Base-by-base conservation (phyloP, 2,797 vertebrate genomes). In the Amblyopsis hoosieri region DNA sequence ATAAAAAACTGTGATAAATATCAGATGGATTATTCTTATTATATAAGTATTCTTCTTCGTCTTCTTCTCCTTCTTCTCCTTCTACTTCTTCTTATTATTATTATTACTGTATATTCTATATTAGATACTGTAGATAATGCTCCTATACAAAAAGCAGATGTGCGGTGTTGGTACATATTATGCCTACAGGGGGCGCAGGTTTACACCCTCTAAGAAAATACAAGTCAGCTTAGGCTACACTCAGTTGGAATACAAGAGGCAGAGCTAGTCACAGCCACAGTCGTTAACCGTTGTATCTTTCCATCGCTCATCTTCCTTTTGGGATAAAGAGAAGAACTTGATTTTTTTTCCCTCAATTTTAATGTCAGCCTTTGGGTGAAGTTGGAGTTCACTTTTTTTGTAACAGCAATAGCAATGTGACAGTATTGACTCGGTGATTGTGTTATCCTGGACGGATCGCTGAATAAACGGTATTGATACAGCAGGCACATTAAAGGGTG, bases 341-440 rank as follows among this genome's bases (percentile, higher is more conserved):
- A 23, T 60, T 45, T 48, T 64, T 69, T 82, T 69, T 66, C 79
- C 85, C 53, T 46, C 57, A 45, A 10, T 69, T 67, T 19, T 42
- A 70, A 15, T 3, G 45, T 52, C 63, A 54, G 49, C 71, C 67
- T 64, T 14, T 80, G 80, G 81, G 80, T 62, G 81, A 90, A 86
- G 74, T 83, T 73, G 82, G 87, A 85, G 15, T 81, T 81, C 72
- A 64, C 52, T 70, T 63, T 45, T 67, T 74, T 68, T 52, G 33
- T 46, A 71, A 72, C 47, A 64, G 62, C 75, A 74, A 79, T 83
- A 82, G 88, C 85, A 78, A 92, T 92, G 90, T 91, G 85, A 92
- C 75, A 61, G 71, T 79, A 81, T 79, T 72, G 75, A 81, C 56
- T 45, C 72, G 77, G 69, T 74, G 73, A 76, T 53, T 66, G 76